Percentiles rank a stretch among this genome's conserved stretches.
These are phyloP conservation scores for Cheilosia grossa DNA, from an alignment of 2,888 invertebrate species.

Conservation along the genomic window DNA sequence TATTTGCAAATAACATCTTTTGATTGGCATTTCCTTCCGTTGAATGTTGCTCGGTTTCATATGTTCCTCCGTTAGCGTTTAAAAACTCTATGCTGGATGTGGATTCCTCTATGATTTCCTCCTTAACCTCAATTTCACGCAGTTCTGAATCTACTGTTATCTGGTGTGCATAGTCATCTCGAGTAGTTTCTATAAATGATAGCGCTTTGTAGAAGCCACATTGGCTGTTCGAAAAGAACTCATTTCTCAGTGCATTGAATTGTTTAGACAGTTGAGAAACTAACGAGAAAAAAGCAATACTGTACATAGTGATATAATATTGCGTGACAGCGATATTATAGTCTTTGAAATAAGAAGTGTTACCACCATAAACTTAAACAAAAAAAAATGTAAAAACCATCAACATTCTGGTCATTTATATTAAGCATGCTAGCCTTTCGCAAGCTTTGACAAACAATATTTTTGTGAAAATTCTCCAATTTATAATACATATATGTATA, in stretches of 20 bases:
- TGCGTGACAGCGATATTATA: too few relatives aligned
- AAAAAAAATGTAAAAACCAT: too few relatives aligned
- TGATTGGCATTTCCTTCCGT: background rate
- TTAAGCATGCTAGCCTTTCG: too few relatives aligned
- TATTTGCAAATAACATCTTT: background rate
- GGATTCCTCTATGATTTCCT: background rate
- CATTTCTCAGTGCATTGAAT: constrained; percentile 7
- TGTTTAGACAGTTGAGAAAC: constrained; percentile 1
- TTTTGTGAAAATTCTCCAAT: too few relatives aligned
- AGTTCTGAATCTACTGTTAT: background rate
- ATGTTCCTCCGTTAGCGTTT: too few relatives aligned
- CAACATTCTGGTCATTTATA: too few relatives aligned
- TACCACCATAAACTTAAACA: too few relatives aligned
- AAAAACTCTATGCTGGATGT: background rate
- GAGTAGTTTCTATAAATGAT: constrained; percentile 2
- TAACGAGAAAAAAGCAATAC: background rate
- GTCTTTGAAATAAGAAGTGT: too few relatives aligned
- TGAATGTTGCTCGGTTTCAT: background rate
- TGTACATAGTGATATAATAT: background rate
- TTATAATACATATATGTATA: background rate
- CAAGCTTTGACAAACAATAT: too few relatives aligned
- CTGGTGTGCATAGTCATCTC: background rate
- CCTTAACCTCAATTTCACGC: background rate
- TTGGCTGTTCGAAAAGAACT: background rate
- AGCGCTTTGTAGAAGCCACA: background rate